A percentile compares a stretch with the other conserved stretches of the same genome.
Conservation (phyloP, 2,888 invertebrate species). For the Sesia bembeciformis region DNA sequence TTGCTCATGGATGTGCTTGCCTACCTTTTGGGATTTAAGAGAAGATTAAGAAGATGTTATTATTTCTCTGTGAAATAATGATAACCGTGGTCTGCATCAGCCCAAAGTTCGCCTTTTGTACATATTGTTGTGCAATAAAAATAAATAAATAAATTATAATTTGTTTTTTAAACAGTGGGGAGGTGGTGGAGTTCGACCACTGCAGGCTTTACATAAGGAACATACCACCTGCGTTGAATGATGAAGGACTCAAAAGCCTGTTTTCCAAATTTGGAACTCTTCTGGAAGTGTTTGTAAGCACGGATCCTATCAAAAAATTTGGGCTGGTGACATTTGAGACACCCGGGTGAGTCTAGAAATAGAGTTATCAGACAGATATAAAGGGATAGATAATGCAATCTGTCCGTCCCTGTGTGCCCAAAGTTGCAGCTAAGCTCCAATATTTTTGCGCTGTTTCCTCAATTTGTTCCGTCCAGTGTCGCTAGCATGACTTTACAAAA, state of each 20-base stretch:
- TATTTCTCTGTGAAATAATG: too few species aligned
- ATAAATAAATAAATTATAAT: too few species aligned
- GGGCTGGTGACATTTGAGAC: constrained; percentile 40
- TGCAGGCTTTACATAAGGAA: constrained; percentile 44
- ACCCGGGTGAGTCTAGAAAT: constrained; percentile 33
- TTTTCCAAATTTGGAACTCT: constrained; percentile 45
- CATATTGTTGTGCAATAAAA: too few species aligned
- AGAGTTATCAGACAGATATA: neutral
- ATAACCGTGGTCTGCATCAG: too few species aligned
- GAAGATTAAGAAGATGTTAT: too few species aligned
- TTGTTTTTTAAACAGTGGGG: constrained; percentile 16
- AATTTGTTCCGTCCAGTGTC: too few species aligned
- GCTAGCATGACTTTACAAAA: too few species aligned
- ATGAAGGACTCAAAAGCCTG: constrained; percentile 32
- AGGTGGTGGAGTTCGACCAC: constrained; percentile 30
- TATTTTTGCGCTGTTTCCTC: too few species aligned
- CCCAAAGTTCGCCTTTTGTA: too few species aligned
- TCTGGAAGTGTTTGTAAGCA: constrained; percentile 19
- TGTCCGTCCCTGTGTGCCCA: neutral
- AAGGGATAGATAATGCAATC: neutral
- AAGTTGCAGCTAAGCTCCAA: too few species aligned
- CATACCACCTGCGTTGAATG: constrained; percentile 36
- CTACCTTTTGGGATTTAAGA: too few species aligned
- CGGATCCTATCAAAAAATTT: constrained; percentile 34
- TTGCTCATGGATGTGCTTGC: too few species aligned